Evolutionary conservation across 92 coral and sea anemone genomes (phyloP), one percentile per base, ranked within the genome.

Genomic region (Metridium senile): DNA sequence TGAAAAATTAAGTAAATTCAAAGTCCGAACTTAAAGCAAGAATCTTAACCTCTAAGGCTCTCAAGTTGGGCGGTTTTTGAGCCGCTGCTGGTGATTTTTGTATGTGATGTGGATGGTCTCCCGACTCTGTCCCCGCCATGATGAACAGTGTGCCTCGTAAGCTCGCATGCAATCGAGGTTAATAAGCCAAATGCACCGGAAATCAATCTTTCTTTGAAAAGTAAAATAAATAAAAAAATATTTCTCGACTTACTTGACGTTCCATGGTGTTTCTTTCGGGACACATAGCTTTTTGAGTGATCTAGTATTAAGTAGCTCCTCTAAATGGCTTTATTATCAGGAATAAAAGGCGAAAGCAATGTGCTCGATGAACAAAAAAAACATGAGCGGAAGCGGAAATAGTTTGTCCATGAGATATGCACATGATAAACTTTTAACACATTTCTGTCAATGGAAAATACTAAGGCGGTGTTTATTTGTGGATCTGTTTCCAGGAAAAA

Each of bases 31-130:
- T 4, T 18, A 33, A 26, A 59, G 26, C 32, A 45, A 80, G 27
- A 45, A 26, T 21, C 47, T 75, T 67, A 84, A 96, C 99, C 99
- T 96, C 97, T 68, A 96, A 72, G 52, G 97, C 97, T 83, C 83
- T 67, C 57, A 96, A 87, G 86, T 84, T 88, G 79, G 99, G 99
- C 70, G 99, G 99, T 71, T 92, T 92, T 82, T 96, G 99, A 23
- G 99, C 99, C 47, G 99, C 99, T 82, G 99, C 99, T 73, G 99
- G 97, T 51, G 99, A 96, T 81, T 93, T 92, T 52, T 92, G 97
- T 34, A 87, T 82, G 77, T 87, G 91, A 45, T 81, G 90, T 34
- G 63, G 26, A 54, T 78, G 81, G 27, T 92, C 90, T 62, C 84
- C 93, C 34, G 84, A 84, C 85, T 92, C 99, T 67, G 92, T 81